These are phyloP conservation scores for Cryptotis parvus DNA, from an alignment of 2,113 vertebrate species.

Conservation along the genomic window DNA sequence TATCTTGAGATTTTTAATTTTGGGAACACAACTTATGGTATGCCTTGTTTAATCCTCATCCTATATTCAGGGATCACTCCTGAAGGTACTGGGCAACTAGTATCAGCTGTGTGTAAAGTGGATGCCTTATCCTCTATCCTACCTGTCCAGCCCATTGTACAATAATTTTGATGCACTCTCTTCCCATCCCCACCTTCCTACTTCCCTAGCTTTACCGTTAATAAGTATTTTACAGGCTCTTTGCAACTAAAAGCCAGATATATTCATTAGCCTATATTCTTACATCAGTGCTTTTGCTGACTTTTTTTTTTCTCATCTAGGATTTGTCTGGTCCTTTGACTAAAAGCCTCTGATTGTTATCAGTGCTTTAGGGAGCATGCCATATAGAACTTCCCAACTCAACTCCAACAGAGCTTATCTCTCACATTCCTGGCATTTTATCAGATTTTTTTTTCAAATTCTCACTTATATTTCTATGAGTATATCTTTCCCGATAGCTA, in stretches of 20 bases:
- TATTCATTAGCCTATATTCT: neutral
- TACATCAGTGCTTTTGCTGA: neutral
- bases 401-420: neutral
- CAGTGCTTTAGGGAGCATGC: neutral
- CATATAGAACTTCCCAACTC: neutral
- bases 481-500: neutral
- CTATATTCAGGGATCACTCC: no score
- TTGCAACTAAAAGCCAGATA: neutral
- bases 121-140: no score
- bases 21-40: no score
- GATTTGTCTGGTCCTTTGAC: neutral
- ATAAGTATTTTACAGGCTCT: neutral
- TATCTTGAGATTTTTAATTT: no score
- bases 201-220: neutral
- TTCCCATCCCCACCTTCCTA: neutral
- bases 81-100: no score
- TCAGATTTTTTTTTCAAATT: neutral
- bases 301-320: neutral
- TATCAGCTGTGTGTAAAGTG: no score
- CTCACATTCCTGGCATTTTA: neutral
- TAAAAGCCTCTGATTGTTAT: neutral
- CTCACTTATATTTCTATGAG: slow-evolving; percentile 5
- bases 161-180: no score
- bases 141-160: no score
- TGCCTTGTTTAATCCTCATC: no score